Evolutionary conservation across 2,797 vertebrate genomes (phyloP).

Genomic region (Pitangus sulphuratus): DNA sequence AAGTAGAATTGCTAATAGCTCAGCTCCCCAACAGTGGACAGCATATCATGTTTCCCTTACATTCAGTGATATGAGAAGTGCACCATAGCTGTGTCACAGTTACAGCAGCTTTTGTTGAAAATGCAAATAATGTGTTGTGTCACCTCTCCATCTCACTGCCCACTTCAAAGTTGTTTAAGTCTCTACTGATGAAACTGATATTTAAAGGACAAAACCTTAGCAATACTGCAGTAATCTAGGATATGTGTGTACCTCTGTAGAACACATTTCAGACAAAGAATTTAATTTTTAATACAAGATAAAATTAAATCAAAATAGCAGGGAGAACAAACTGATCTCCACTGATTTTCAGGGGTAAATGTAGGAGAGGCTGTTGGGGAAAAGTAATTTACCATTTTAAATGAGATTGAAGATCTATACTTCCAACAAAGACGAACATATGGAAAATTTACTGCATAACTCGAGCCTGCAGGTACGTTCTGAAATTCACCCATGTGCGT

Average conservation of each 20-base stretch:
- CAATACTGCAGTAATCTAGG: neutral
- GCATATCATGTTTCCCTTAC: neutral
- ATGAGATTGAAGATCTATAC: neutral
- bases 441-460: neutral
- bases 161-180: neutral
- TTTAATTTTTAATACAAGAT: neutral
- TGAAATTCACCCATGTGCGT: neutral
- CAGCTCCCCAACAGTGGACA: neutral
- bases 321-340: neutral
- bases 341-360: neutral
- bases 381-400: neutral
- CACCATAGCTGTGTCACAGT: neutral
- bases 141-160: neutral
- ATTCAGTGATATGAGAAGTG: neutral
- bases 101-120: neutral
- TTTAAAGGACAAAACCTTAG: neutral
- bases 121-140: neutral
- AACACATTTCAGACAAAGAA: neutral
- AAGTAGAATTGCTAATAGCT: neutral
- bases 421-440: neutral
- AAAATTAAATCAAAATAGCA: neutral
- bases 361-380: neutral
- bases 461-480: neutral
- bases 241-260: neutral
- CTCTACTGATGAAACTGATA: neutral